phyloP scores from a whole-genome alignment of 2,797 vertebrate species.

The Podarcis siculus region DNA sequence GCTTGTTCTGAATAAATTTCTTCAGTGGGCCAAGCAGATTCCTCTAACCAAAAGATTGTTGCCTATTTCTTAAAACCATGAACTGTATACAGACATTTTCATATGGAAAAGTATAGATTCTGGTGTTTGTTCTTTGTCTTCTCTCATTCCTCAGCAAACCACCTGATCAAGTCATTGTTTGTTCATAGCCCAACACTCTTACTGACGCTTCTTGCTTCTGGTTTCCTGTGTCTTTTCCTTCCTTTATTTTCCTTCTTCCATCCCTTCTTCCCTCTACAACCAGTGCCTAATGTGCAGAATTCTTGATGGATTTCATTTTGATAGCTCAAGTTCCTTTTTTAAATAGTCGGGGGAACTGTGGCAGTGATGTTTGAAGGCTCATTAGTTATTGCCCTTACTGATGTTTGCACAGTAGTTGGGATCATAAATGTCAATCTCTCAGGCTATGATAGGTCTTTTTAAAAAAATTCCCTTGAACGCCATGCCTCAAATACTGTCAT shows the following conservation, averaged over 20 bases:
- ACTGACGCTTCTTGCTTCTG: not conserved
- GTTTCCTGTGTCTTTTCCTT: not conserved
- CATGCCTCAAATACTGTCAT: constrained; percentile 69
- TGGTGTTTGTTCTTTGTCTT: not conserved
- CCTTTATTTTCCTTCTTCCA: not conserved
- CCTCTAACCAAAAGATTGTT: not conserved
- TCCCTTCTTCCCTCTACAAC: constrained; percentile 31
- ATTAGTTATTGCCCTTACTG: constrained; percentile 70
- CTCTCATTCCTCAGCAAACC: not conserved
- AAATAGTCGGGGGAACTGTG: constrained; percentile 53
- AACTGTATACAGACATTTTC: not conserved
- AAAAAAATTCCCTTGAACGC: constrained; percentile 35
- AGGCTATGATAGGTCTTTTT: constrained; percentile 60
- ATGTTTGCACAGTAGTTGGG: constrained; percentile 68
- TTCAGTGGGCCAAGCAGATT: not conserved
- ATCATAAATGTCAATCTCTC: constrained; percentile 70
- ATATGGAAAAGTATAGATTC: not conserved
- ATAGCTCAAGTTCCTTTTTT: constrained; percentile 54
- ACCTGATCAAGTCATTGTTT: not conserved
- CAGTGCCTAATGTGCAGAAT: not conserved
- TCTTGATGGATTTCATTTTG: constrained; percentile 62
- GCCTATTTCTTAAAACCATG: not conserved
- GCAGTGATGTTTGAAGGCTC: constrained; percentile 65
- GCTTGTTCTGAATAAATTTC: not conserved
- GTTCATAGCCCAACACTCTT: not conserved